Percentiles rank a stretch among this genome's conserved stretches.
Evolutionary conservation across 1,140 invertebrate species (phyloP).

Genomic region (Wasmannia auropunctata): DNA sequence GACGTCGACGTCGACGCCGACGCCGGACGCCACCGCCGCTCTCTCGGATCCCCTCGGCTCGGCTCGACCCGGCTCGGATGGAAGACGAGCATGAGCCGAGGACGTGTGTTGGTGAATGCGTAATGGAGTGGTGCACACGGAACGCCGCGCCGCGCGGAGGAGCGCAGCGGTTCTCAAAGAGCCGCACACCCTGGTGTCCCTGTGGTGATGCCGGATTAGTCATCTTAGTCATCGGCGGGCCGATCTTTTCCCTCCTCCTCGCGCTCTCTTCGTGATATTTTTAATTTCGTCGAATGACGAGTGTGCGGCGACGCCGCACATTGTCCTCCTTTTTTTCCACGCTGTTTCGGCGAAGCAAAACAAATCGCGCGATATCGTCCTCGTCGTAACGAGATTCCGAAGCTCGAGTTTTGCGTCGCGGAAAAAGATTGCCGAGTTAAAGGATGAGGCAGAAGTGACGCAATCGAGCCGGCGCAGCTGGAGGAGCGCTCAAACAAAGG

Average conservation of each 20-base stretch:
- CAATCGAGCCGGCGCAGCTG: background rate
- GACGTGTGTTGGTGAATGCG: slow-evolving; percentile 62
- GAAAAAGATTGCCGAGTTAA: background rate
- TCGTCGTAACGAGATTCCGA: background rate
- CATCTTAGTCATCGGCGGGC: background rate
- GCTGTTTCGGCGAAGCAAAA: background rate
- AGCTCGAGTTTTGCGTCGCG: background rate
- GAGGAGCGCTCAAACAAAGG: background rate
- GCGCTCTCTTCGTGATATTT: background rate
- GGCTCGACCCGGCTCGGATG: slow-evolving; percentile 46
- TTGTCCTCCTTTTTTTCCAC: background rate
- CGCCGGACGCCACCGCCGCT: slow-evolving; percentile 63
- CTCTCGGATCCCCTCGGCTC: slow-evolving; percentile 51
- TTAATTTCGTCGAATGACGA: slow-evolving; percentile 28
- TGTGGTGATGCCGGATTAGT: slow-evolving; percentile 62
- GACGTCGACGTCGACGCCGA: slow-evolving; percentile 67
- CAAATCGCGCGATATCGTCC: background rate
- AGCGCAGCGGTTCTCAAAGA: slow-evolving; percentile 65
- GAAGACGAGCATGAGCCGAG: slow-evolving; percentile 37
- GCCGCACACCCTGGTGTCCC: too few relatives aligned
- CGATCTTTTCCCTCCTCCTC: too few relatives aligned
- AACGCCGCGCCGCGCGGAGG: background rate
- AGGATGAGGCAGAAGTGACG: background rate
- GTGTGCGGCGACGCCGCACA: background rate
- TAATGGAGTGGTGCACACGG: slow-evolving; percentile 57